Conservation (phyloP, 1,140 invertebrate genomes). For the Diplogasteroides magnus region DNA sequence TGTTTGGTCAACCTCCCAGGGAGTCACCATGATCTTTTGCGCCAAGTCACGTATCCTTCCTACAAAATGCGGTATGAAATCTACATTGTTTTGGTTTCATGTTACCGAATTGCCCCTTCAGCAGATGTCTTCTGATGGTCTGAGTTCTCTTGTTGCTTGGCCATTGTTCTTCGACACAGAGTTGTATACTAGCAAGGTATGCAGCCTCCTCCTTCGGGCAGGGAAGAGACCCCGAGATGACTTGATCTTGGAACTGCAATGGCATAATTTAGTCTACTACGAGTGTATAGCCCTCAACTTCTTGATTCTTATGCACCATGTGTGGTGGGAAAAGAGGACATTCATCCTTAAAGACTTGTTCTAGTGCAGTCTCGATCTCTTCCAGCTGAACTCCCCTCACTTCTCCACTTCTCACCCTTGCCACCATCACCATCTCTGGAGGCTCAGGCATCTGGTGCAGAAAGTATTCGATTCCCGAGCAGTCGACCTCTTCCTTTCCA, state of each 20-base stretch:
- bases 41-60: constrained; percentile 56
- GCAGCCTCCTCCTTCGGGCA: constrained; percentile 70
- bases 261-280: too few relatives aligned
- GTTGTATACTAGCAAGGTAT: constrained; percentile 66
- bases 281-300: too few relatives aligned
- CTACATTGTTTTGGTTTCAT: not conserved
- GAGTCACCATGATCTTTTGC: constrained; percentile 55
- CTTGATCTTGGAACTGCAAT: constrained; percentile 65
- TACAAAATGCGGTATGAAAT: constrained; percentile 36
- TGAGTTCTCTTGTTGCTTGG: constrained; percentile 57
- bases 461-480: too few relatives aligned
- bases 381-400: too few relatives aligned
- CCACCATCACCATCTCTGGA: too few relatives aligned
- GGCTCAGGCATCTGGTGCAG: too few relatives aligned
- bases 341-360: too few relatives aligned
- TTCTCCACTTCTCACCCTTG: too few relatives aligned
- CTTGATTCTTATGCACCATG: too few relatives aligned
- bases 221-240: constrained; percentile 65
- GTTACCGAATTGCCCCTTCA: constrained; percentile 55
- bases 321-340: too few relatives aligned
- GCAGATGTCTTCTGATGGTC: constrained; percentile 50
- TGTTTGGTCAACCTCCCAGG: constrained; percentile 49
- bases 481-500: too few relatives aligned
- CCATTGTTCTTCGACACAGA: constrained; percentile 68
- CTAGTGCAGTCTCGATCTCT: too few relatives aligned